phyloP scores from a whole-genome alignment of 2,113 vertebrate genomes.

The Nyctibius bracteatus region DNA sequence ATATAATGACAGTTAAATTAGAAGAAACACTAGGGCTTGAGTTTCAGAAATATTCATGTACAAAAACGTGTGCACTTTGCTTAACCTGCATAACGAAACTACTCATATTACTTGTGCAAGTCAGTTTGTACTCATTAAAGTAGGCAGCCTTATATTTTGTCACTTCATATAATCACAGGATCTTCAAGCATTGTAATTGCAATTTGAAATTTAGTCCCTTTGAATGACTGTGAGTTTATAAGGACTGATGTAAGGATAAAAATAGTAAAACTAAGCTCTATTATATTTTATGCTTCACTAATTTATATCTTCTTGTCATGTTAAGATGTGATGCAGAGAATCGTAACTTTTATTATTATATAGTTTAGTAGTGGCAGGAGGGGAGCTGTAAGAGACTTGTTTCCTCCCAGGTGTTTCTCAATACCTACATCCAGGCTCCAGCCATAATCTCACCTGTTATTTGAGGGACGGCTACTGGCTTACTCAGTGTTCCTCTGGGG shows the following conservation, averaged over 20 bases:
- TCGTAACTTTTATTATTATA: not conserved
- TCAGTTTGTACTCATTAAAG: not conserved
- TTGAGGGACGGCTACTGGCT: not conserved
- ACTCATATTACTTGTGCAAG: not conserved
- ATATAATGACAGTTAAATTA: constrained; percentile 1
- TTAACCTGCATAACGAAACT: not conserved
- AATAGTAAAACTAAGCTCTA: not conserved
- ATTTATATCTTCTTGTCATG: not conserved
- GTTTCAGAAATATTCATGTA: not conserved
- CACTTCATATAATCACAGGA: not conserved
- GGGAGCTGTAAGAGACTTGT: not conserved
- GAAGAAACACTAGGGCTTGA: not conserved
- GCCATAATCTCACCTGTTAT: not conserved
- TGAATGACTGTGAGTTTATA: not conserved
- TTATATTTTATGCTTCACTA: constrained; percentile 27
- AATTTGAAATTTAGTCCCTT: not conserved
- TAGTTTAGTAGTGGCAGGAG: not conserved
- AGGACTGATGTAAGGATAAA: not conserved
- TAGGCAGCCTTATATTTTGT: not conserved
- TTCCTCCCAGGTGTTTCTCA: not conserved
- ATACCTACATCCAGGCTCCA: not conserved
- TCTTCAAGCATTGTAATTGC: not conserved
- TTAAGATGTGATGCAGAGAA: not conserved
- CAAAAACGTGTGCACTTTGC: not conserved
- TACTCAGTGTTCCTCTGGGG: not conserved